These are phyloP conservation scores for Megalonaias nervosa DNA, from an alignment of 1,140 invertebrate species.

Conservation along the genomic window DNA sequence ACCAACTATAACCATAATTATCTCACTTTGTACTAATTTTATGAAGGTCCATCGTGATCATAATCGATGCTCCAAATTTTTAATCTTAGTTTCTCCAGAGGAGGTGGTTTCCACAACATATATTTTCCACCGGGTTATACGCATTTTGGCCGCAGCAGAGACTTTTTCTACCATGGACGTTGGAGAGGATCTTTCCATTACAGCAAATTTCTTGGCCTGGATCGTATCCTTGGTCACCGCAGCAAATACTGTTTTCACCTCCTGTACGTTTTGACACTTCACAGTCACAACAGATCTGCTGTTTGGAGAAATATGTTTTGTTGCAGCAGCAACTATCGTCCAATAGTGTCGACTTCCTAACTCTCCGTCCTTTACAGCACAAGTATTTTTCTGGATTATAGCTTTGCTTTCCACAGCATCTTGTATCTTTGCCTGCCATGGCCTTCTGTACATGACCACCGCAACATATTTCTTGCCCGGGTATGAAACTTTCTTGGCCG, in stretches of 20 bases:
- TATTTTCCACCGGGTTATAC: too few species aligned
- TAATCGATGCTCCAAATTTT: too few species aligned
- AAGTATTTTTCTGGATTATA: conserved; percentile 6
- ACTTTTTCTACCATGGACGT: too few species aligned
- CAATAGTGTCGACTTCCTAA: conserved; percentile 1
- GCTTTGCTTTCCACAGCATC: conserved; percentile 24
- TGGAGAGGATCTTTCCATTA: conserved; percentile 1
- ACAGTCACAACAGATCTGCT: conserved; percentile 21
- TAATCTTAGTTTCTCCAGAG: too few species aligned
- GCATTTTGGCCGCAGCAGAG: too few species aligned
- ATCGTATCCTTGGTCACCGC: neutral
- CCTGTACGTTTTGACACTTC: too few species aligned
- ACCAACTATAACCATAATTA: too few species aligned
- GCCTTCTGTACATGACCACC: neutral
- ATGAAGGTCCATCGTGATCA: too few species aligned
- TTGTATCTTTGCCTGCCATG: neutral
- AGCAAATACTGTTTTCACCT: conserved; percentile 1
- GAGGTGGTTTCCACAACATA: too few species aligned
- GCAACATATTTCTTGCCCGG: conserved; percentile 4
- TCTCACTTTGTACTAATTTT: too few species aligned
- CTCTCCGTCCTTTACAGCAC: conserved; percentile 8
- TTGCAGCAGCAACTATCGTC: conserved; percentile 21
- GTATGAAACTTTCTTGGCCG: conserved; percentile 1
- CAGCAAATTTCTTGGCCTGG: conserved; percentile 9
- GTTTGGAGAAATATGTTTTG: conserved; percentile 11